These are phyloP conservation scores for Triplophysa dalaica DNA, from an alignment of 2,113 vertebrate species.

Conservation along the genomic window DNA sequence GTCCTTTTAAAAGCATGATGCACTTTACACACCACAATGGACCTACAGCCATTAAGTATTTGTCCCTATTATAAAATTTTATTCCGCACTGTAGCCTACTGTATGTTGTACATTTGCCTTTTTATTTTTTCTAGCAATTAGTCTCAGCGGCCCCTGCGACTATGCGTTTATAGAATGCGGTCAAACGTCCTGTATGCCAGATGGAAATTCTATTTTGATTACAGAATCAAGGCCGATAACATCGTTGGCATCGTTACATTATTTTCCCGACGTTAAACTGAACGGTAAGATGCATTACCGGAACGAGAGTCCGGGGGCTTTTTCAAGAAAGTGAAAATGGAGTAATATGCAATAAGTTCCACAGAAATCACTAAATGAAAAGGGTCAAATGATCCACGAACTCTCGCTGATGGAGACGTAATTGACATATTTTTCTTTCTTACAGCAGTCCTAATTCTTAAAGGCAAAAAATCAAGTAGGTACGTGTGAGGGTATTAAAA, in stretches of 20 bases:
- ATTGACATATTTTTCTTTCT: constrained; percentile 32
- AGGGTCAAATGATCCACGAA: background rate
- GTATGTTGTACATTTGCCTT: background rate
- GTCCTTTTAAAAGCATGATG: background rate
- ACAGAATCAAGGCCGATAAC: too few species aligned
- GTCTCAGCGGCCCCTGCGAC: background rate
- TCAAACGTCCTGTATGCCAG: background rate
- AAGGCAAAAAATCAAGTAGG: constrained; percentile 42
- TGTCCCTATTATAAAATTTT: background rate
- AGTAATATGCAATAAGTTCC: background rate
- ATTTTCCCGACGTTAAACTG: too few species aligned
- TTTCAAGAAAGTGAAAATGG: background rate
- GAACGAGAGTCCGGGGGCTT: too few species aligned
- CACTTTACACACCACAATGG: constrained; percentile 2
- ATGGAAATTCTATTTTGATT: too few species aligned
- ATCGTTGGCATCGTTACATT: too few species aligned
- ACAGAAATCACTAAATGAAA: background rate
- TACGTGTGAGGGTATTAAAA: constrained; percentile 51
- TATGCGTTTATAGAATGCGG: background rate
- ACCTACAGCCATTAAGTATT: background rate
- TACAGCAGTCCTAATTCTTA: constrained; percentile 30
- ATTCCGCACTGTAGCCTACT: background rate
- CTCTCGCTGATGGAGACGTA: constrained; percentile 17
- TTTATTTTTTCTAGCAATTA: constrained; percentile 7
- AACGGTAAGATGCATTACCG: too few species aligned